These are phyloP conservation scores for Ceratina japonica DNA, from an alignment of 1,140 invertebrate genomes.

Conservation along the genomic window DNA sequence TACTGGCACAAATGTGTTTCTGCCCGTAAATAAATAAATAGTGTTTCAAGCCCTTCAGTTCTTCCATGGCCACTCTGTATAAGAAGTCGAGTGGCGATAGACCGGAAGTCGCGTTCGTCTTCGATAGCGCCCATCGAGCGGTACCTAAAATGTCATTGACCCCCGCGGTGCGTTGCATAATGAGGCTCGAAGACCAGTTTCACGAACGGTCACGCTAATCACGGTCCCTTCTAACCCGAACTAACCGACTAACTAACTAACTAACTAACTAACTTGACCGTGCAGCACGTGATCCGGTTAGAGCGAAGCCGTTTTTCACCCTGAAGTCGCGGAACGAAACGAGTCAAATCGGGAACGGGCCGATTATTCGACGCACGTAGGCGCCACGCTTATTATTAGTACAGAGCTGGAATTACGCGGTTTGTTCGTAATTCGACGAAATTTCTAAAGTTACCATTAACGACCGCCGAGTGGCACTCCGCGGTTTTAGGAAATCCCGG, in stretches of 20 bases:
- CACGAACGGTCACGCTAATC: neutral
- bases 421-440: slow-evolving; percentile 1
- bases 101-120: slow-evolving; percentile 2
- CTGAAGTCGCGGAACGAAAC: neutral
- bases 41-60: neutral
- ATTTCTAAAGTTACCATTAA: slow-evolving; percentile 16
- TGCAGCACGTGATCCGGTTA: neutral
- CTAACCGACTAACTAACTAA: too few relatives aligned
- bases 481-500: neutral
- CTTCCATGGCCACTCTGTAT: too few relatives aligned
- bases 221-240: neutral
- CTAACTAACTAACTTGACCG: neutral
- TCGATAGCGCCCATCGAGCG: slow-evolving; percentile 15
- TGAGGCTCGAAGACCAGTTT: neutral
- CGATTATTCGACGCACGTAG: slow-evolving; percentile 17
- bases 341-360: neutral
- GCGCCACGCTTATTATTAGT: neutral
- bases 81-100: too few relatives aligned
- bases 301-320: neutral
- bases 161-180: neutral
- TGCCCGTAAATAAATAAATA: neutral
- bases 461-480: neutral
- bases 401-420: neutral
- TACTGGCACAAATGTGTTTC: too few relatives aligned
- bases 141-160: slow-evolving; percentile 1